Conservation (phyloP, 2,797 vertebrate species). For the Poecile montanus region DNA sequence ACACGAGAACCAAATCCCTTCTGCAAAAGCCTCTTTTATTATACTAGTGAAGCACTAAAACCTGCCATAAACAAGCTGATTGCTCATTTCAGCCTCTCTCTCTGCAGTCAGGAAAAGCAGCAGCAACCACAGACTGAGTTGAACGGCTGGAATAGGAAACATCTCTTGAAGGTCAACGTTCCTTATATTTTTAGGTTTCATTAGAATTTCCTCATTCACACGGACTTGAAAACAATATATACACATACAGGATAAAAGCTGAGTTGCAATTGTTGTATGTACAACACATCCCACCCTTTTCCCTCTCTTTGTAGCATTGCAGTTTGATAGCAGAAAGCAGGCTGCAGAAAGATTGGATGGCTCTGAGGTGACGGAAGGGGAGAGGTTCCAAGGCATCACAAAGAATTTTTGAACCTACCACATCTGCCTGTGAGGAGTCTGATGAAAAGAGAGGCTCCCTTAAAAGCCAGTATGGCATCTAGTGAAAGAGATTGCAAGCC, state of each 20-base stretch:
- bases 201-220: constrained; percentile 38
- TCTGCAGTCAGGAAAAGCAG: constrained; percentile 53
- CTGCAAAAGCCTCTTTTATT: constrained; percentile 61
- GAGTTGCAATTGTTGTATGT: not conserved
- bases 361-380: not conserved
- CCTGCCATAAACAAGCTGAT: constrained; percentile 72
- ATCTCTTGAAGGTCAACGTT: constrained; percentile 56
- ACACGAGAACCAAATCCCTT: constrained; percentile 27
- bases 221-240: not conserved
- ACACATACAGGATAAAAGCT: constrained; percentile 4
- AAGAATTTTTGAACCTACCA: not conserved
- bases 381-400: not conserved
- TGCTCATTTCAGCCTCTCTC: constrained; percentile 58
- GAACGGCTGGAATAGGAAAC: constrained; percentile 41
- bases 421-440: not conserved
- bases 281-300: not conserved
- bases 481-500: not conserved
- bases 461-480: not conserved
- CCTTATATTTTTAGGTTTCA: constrained; percentile 22
- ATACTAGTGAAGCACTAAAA: constrained; percentile 66
- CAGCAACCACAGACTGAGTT: not conserved
- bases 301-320: not conserved
- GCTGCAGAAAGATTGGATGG: not conserved
- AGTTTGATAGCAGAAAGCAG: not conserved
- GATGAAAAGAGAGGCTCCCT: not conserved